Evolutionary conservation across 53 echinoderm and acorn worm species (phyloP).

Genomic region (Crossaster papposus): DNA sequence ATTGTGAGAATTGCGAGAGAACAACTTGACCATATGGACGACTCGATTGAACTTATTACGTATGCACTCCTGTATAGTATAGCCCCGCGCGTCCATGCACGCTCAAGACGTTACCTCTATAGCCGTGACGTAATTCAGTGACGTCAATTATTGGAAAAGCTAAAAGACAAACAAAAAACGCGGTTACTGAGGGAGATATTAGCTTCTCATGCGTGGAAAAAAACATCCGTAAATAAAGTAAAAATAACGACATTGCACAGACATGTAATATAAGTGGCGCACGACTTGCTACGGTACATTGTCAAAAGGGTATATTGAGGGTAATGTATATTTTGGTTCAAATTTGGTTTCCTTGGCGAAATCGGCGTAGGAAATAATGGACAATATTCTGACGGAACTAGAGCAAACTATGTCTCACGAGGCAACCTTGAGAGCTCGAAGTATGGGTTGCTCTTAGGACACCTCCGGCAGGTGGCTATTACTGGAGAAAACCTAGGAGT

Average conservation of each 20-base stretch:
- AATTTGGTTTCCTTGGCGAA: too few relatives aligned
- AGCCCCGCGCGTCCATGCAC: background rate
- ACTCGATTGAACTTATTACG: background rate
- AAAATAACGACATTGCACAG: background rate
- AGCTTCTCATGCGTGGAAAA: background rate
- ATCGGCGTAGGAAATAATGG: too few relatives aligned
- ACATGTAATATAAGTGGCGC: background rate
- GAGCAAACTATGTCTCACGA: too few relatives aligned
- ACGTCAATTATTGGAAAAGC: constrained; percentile 37
- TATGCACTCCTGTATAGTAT: background rate
- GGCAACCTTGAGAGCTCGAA: too few relatives aligned
- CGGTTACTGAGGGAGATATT: constrained; percentile 30
- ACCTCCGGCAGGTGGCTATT: too few relatives aligned
- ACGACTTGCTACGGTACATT: background rate
- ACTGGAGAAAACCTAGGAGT: too few relatives aligned
- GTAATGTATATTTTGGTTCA: too few relatives aligned
- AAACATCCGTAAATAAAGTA: background rate
- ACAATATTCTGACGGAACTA: too few relatives aligned
- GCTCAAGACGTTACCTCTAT: background rate
- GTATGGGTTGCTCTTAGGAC: too few relatives aligned
- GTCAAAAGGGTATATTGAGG: too few relatives aligned
- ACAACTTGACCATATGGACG: constrained; percentile 15
- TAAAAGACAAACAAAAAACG: background rate
- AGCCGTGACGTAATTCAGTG: constrained; percentile 34
- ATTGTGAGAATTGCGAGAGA: background rate